Percentiles rank a stretch among this genome's conserved stretches.
Evolutionary conservation across 35 echinoderm and acorn worm species (phyloP).

Genomic region (Patiria miniata): DNA sequence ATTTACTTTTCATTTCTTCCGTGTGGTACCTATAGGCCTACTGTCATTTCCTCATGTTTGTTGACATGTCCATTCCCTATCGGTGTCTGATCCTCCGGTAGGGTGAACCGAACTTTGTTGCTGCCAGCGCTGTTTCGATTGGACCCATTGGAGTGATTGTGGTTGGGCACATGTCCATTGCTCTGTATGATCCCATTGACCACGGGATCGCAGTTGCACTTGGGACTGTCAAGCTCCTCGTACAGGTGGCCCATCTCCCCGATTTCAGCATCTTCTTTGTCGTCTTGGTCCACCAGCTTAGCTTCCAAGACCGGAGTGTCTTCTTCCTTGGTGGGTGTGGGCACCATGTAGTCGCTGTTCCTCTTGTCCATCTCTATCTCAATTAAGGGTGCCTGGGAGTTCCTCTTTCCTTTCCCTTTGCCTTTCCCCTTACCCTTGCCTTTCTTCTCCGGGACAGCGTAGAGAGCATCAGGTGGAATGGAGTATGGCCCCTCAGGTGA

Average conservation of each 20-base stretch:
- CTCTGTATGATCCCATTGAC: background rate
- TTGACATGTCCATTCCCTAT: background rate
- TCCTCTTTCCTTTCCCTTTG: background rate
- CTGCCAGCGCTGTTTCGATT: background rate
- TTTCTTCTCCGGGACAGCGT: background rate
- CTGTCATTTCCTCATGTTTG: background rate
- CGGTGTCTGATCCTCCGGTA: background rate
- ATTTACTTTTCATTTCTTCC: too few relatives aligned
- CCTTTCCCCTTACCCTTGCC: slow-evolving; percentile 7
- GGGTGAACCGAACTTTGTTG: slow-evolving; percentile 5
- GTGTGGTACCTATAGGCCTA: too few relatives aligned
- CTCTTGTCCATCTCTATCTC: slow-evolving; percentile 10
- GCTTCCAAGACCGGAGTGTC: background rate
- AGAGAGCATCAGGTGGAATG: slow-evolving; percentile 9
- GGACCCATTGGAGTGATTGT: background rate
- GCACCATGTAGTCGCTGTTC: slow-evolving; percentile 22
- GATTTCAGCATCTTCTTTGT: background rate
- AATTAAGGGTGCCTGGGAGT: slow-evolving; percentile 12
- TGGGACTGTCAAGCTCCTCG: slow-evolving; percentile 19
- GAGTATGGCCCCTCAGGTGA: slow-evolving; percentile 21
- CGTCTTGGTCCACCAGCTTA: background rate
- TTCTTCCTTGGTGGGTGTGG: background rate
- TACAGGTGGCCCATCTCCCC: background rate
- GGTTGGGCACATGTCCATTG: background rate
- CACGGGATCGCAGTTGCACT: background rate